Conservation (phyloP, 2,888 invertebrate species). For the Mamestra brassicae region DNA sequence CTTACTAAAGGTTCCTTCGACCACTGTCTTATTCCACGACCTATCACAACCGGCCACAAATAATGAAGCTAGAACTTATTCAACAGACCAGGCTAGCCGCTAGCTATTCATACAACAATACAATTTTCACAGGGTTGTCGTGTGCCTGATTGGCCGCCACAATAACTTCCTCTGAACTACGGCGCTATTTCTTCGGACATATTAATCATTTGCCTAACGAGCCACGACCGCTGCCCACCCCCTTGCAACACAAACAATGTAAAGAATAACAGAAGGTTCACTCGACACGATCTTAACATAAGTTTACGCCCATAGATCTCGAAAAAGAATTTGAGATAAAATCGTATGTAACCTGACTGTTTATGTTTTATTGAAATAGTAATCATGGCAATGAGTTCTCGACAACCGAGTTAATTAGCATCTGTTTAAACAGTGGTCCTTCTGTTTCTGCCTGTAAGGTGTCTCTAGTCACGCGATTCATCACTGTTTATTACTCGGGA, state of each 20-base stretch:
- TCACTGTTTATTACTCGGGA: constrained; percentile 56
- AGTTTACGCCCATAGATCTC: neutral
- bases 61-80: neutral
- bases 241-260: neutral
- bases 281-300: neutral
- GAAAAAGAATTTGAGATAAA: neutral
- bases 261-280: constrained; percentile 18
- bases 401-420: too few relatives aligned
- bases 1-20: too few relatives aligned
- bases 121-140: neutral
- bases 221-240: constrained; percentile 44
- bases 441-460: neutral
- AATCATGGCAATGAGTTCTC: neutral
- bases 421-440: neutral
- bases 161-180: constrained; percentile 21
- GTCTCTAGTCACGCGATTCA: constrained; percentile 40
- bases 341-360: neutral
- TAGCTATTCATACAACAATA: neutral
- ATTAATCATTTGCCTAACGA: constrained; percentile 61
- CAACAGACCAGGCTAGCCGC: neutral
- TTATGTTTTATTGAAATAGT: too few relatives aligned
- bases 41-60: neutral
- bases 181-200: constrained; percentile 33
- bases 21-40: neutral
- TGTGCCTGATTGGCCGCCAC: constrained; percentile 31